Conservation (phyloP, 2,797 vertebrate genomes). For the Ceryle rudis region DNA sequence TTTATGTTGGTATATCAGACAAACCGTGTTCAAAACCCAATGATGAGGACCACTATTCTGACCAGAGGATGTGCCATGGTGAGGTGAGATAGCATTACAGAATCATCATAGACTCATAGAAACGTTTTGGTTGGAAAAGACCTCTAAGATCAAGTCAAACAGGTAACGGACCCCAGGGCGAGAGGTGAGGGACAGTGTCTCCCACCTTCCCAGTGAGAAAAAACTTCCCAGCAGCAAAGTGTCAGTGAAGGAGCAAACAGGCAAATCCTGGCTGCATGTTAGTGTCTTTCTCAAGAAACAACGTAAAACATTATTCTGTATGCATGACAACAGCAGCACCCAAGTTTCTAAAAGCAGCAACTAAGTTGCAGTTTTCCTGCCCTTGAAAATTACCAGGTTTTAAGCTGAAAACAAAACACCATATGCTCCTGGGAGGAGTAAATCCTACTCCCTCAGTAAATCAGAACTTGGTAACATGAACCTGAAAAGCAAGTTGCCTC, state of each 20-base stretch:
- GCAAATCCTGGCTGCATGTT: background rate
- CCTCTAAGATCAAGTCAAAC: too few species aligned
- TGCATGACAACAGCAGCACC: background rate
- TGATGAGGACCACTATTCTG: background rate
- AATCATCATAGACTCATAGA: background rate
- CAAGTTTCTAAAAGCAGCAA: background rate
- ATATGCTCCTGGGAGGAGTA: background rate
- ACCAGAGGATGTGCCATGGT: background rate
- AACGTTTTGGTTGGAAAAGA: background rate
- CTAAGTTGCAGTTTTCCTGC: background rate
- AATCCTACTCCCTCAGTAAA: background rate
- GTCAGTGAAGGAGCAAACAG: background rate
- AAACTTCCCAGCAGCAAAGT: background rate
- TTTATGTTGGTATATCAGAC: background rate
- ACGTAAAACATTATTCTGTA: background rate
- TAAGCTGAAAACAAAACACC: background rate
- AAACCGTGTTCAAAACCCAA: rapidly evolving
- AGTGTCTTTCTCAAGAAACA: background rate
- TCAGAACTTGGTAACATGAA: background rate
- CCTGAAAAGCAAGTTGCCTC: background rate
- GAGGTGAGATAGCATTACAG: background rate
- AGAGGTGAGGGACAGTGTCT: rapidly evolving
- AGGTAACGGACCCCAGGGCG: background rate
- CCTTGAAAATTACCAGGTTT: conserved; percentile 11
- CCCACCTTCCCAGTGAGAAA: background rate